Percentiles rank a stretch among this genome's conserved stretches.
phyloP scores from a whole-genome alignment of 2,113 vertebrate species.

The Etia nguti region DNA sequence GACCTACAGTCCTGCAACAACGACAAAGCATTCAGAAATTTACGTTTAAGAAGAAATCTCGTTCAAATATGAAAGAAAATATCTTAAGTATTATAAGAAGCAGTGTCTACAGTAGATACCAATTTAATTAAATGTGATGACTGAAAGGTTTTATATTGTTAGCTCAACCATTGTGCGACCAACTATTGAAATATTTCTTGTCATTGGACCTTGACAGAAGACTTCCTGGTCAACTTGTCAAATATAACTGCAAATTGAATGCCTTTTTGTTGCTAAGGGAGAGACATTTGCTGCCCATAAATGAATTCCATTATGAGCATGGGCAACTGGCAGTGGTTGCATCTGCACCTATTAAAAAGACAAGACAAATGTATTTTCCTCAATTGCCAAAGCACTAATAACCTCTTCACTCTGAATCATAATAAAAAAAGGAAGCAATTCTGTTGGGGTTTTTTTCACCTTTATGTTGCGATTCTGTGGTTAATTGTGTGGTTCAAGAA shows the following conservation, averaged over 20 bases:
- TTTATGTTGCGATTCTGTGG: not conserved
- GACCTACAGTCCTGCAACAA: not conserved
- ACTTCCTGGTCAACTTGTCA: not conserved
- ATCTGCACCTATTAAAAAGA: not conserved
- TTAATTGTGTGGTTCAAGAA: not conserved
- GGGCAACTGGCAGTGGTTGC: not conserved
- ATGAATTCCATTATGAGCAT: not conserved
- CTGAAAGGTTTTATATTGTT: not conserved
- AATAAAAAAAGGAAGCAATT: not conserved
- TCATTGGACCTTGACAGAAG: not conserved
- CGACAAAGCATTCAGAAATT: not conserved
- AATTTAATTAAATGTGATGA: not conserved
- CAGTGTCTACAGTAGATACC: not conserved
- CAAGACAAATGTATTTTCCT: not conserved
- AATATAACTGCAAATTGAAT: not conserved
- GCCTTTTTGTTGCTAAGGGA: not conserved
- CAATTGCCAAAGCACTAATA: not conserved
- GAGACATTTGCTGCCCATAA: not conserved
- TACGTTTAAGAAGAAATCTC: not conserved
- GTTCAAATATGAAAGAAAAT: not conserved
- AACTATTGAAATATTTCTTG: not conserved
- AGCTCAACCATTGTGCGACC: not conserved
- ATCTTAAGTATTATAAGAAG: not conserved
- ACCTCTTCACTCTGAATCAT: not conserved
- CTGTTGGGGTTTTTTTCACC: not conserved